Evolutionary conservation across 1,140 invertebrate species (phyloP), one percentile per base, ranked within the genome.

Genomic region (Physella acuta): DNA sequence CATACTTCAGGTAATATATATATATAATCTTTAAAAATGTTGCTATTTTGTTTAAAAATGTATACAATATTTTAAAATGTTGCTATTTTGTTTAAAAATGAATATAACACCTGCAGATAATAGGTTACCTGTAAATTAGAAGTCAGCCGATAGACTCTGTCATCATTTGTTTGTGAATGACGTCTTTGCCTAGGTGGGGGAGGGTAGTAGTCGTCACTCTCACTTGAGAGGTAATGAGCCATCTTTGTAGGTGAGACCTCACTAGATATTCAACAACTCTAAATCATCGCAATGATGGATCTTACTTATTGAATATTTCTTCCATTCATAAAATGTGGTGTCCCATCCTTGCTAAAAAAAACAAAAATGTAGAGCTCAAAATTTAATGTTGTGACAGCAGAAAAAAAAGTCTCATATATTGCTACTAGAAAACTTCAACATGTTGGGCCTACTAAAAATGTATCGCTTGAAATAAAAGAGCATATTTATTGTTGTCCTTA

Each of bases 121-220:
- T 30, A 60, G 33, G 8, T 3, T 26, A 68, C 66, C 56, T 68
- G 66, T 26, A 68, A 49, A 51, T 68, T 68, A 8, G 53, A 30
- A 39, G 66, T 68, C 1, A 68, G 56, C 1, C 66, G 66, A 55
- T 68, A 68, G 36, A 68, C 31, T 49, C 66, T 58, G 56, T 68
- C 66, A 60, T 68, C 66, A 60, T 51, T 68, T 34, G 53, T 60
- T 33, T 68, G 66, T 14, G 55, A 36, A 51, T 68, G 66, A 14
- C 60, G 56, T 1, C 56, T 26, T 20, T 37, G 33, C 8, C 55
- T 26, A 16, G 55, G 66, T 20, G 66, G 55, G 1, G 28, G n/a
- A 17, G 34, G 56, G 28, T 68, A 49, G 39, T 68, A 68, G 20
- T 68, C 66, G 34, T 68, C 66, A 68, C 66, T 68, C 36, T 68